Base-by-base conservation (phyloP, 2,888 invertebrate species). In the Glaucopsyche alexis region DNA sequence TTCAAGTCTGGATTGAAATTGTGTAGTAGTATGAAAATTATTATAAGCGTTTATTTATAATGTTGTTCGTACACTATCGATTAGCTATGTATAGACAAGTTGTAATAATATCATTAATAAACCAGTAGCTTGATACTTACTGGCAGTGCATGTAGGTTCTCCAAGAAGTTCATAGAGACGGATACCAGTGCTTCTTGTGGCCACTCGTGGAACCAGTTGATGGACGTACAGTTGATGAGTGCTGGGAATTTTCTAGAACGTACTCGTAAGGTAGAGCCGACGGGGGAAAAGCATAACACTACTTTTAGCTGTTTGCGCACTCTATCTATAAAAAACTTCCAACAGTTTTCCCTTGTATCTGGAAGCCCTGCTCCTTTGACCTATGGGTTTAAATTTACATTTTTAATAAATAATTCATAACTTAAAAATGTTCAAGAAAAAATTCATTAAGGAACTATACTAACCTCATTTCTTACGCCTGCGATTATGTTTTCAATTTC, bases 191-290 rank as follows among this genome's bases (percentile, higher is more conserved):
- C 99, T 88, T 99, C 98, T 90, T 98, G 98, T 3, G 99, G 99
- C 99, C 99, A 99, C 87, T 99, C 99, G 84, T 99, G 99, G 90
- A 99, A 99, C 99, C 99, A 99, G 87, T 99, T 98, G 77, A 99
- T 98, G 72, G 97, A 96, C 7, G 99, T 98, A 81, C 98, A 98
- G 89, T 98, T 99, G 78, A 98, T 97, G 76, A 99, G 95, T 9
- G 99, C 98, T 0, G 99, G 99, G 87, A 99, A 99, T 92, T 99
- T 99, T 79, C 99, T 94, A 40, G 98, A 97, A 77, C 99, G 82
- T 47, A 99, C 96, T 81, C 99, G 94, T 74, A 99, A 94, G 1
- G 98, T 98, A 14, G 97, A 97, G 13, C 99, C 99, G 66, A 99
- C 99, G 0, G 99, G 99, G 11, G 99, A 99, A 89, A 99, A 99